Conservation (phyloP, 2,888 invertebrate genomes). For the Phyllotreta striolata region DNA sequence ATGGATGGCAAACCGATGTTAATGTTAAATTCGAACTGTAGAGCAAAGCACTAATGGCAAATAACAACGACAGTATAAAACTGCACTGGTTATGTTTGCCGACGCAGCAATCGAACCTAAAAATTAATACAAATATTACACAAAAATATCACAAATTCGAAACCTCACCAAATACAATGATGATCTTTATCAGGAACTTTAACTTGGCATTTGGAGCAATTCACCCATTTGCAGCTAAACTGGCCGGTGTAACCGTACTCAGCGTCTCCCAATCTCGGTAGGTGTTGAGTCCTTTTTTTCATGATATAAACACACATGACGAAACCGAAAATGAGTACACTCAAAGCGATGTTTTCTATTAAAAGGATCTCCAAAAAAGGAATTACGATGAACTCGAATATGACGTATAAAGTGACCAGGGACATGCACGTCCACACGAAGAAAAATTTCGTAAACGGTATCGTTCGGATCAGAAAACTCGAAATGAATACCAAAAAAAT, state of each 20-base stretch:
- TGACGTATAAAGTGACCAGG: slow-evolving; percentile 68
- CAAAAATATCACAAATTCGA: background rate
- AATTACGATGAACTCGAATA: slow-evolving; percentile 77
- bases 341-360: slow-evolving; percentile 69
- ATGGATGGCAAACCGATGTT: slow-evolving; percentile 88
- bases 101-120: slow-evolving; percentile 85
- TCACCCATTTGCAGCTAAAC: slow-evolving; percentile 71
- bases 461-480: slow-evolving; percentile 50
- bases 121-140: slow-evolving; percentile 44
- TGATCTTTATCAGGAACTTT: slow-evolving; percentile 81
- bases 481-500: slow-evolving; percentile 52
- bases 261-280: slow-evolving; percentile 52
- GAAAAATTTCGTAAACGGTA: slow-evolving; percentile 73
- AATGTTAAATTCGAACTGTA: slow-evolving; percentile 83
- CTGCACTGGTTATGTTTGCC: slow-evolving; percentile 80
- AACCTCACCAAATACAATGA: slow-evolving; percentile 78
- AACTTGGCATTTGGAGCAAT: slow-evolving; percentile 84
- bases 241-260: slow-evolving; percentile 64
- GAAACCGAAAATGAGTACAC: slow-evolving; percentile 63
- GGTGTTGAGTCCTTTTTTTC: slow-evolving; percentile 49
- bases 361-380: slow-evolving; percentile 75
- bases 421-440: slow-evolving; percentile 78
- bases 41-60: slow-evolving; percentile 71
- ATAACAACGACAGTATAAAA: slow-evolving; percentile 74
- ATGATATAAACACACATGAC: slow-evolving; percentile 61